These are phyloP conservation scores for Dasypus novemcinctus DNA, from an alignment of 2,113 vertebrate species.

Conservation along the genomic window DNA sequence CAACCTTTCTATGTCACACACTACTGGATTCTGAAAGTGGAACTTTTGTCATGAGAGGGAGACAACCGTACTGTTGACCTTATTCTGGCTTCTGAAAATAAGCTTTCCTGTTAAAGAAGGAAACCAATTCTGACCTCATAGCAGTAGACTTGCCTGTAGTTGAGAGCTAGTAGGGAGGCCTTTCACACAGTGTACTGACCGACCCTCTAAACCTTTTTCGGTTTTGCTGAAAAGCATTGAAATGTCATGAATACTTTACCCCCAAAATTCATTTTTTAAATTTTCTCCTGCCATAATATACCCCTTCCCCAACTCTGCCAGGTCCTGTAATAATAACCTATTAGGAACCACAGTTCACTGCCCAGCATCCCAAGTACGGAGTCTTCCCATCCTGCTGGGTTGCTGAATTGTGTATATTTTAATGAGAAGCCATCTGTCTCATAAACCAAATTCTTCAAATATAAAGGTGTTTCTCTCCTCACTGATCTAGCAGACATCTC, in stretches of 20 bases:
- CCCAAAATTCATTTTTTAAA: neutral
- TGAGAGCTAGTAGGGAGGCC: neutral
- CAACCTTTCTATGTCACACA: neutral
- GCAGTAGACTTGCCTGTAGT: neutral
- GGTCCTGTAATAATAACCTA: neutral
- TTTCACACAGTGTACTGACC: neutral
- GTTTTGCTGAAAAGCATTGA: conserved; percentile 7
- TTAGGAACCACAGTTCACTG: neutral
- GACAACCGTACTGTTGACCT: neutral
- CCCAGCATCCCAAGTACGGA: neutral
- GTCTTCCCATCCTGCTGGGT: neutral
- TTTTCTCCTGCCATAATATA: neutral
- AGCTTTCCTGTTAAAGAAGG: neutral
- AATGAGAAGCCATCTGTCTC: neutral
- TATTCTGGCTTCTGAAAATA: conserved; percentile 33
- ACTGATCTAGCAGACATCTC: neutral
- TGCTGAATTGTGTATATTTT: neutral
- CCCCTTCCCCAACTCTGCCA: rapidly evolving
- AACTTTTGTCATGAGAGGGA: neutral
- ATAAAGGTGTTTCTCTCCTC: neutral
- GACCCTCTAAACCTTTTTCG: neutral
- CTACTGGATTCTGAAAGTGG: neutral
- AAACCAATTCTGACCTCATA: neutral
- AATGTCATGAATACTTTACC: neutral
- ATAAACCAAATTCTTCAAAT: neutral